These are phyloP conservation scores for Agrochola lota DNA, from an alignment of 2,888 invertebrate genomes.

Conservation along the genomic window DNA sequence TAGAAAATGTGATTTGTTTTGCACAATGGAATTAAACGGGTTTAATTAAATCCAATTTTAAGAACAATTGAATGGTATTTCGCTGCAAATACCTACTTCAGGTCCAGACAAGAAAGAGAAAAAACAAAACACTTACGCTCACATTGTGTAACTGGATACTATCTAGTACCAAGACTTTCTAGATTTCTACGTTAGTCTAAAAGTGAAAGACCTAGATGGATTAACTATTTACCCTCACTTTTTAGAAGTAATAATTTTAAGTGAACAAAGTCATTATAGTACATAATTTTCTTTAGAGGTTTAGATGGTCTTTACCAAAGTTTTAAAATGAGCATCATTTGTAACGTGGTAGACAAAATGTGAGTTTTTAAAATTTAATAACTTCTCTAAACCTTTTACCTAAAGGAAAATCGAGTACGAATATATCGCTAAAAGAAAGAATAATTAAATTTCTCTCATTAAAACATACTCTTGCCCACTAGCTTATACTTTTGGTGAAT, in stretches of 20 bases:
- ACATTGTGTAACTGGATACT: constrained; percentile 46
- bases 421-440: constrained; percentile 29
- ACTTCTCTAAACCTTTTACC: constrained; percentile 17
- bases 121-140: constrained; percentile 32
- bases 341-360: constrained; percentile 10
- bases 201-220: constrained; percentile 52
- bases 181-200: constrained; percentile 41
- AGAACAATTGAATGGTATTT: not conserved
- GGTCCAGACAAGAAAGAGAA: constrained; percentile 1
- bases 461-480: constrained; percentile 65
- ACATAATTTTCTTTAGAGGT: constrained; percentile 38
- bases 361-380: not conserved
- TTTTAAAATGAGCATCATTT: constrained; percentile 34
- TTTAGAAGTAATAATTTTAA: constrained; percentile 47
- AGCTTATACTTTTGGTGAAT: constrained; percentile 65
- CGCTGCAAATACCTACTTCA: not conserved
- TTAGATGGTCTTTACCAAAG: constrained; percentile 22
- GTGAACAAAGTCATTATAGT: constrained; percentile 52
- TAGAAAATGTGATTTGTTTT: constrained; percentile 19
- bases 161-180: constrained; percentile 51
- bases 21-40: constrained; percentile 5
- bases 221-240: constrained; percentile 42
- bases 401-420: constrained; percentile 31
- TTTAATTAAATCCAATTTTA: constrained; percentile 4
- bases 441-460: constrained; percentile 69